Conservation (phyloP, 2,797 vertebrate genomes). For the Ataeniobius toweri region DNA sequence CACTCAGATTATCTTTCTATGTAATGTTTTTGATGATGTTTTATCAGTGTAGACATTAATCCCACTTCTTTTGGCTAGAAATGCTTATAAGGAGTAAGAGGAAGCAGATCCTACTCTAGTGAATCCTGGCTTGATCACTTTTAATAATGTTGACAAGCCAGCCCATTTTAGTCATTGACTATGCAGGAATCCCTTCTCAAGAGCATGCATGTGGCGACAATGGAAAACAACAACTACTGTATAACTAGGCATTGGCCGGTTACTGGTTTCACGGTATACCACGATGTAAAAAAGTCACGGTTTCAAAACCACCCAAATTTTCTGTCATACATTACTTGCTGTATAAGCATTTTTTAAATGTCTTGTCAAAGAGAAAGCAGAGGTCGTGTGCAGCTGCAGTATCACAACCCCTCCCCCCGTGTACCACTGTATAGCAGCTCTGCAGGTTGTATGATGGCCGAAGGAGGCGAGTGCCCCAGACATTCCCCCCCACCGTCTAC, state of each 20-base stretch:
- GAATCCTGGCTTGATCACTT: neutral
- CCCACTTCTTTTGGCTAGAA: neutral
- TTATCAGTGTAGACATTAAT: neutral
- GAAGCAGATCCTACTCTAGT: neutral
- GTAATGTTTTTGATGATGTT: neutral
- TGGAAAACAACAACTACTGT: neutral
- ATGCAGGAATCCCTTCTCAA: neutral
- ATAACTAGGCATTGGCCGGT: neutral
- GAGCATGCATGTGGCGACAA: neutral
- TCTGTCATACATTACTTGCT: no score
- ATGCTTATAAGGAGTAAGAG: neutral
- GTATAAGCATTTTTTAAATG: no score
- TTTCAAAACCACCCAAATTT: no score
- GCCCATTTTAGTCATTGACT: neutral
- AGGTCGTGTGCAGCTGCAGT: no score
- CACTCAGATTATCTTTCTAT: neutral
- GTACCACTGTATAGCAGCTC: no score
- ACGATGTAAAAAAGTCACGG: no score
- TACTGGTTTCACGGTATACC: no score
- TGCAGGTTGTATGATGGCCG: no score
- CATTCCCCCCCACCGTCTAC: no score
- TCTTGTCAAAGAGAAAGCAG: no score
- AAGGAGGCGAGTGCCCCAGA: no score
- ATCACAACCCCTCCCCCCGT: no score
- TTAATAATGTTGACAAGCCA: neutral